These are phyloP conservation scores for Drosophila auraria DNA, from an alignment of 1,140 invertebrate genomes.

Conservation along the genomic window DNA sequence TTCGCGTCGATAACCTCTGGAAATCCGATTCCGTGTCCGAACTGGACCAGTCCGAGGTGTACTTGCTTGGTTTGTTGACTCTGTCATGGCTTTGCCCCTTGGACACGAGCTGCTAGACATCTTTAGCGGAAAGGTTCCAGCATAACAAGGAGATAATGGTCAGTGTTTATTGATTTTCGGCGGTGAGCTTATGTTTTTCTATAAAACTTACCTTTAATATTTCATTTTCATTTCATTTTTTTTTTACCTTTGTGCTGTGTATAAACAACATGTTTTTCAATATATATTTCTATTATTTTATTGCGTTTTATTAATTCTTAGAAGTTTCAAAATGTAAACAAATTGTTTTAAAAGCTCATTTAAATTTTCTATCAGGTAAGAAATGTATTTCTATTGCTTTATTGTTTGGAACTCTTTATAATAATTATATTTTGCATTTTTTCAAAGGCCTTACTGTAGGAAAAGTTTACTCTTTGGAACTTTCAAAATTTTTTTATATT, in stretches of 20 bases:
- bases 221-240: too few relatives aligned
- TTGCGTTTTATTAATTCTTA: background rate
- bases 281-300: background rate
- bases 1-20: slow-evolving; percentile 32
- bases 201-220: slow-evolving; percentile 6
- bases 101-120: slow-evolving; percentile 17
- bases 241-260: background rate
- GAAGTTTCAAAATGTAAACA: background rate
- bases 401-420: background rate
- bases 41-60: slow-evolving; percentile 15
- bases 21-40: background rate
- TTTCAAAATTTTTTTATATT: background rate
- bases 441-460: too few relatives aligned
- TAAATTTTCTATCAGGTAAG: background rate
- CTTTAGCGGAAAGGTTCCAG: slow-evolving; percentile 4
- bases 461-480: too few relatives aligned
- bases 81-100: slow-evolving; percentile 1
- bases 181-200: slow-evolving; percentile 1
- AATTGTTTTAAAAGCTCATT: background rate
- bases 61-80: slow-evolving; percentile 41
- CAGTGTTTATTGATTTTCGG: background rate
- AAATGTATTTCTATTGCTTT: background rate
- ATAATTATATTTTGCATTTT: background rate
- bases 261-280: background rate
- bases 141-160: slow-evolving; percentile 4